Conservation (phyloP, 2,888 invertebrate genomes). For the Helleia helle region DNA sequence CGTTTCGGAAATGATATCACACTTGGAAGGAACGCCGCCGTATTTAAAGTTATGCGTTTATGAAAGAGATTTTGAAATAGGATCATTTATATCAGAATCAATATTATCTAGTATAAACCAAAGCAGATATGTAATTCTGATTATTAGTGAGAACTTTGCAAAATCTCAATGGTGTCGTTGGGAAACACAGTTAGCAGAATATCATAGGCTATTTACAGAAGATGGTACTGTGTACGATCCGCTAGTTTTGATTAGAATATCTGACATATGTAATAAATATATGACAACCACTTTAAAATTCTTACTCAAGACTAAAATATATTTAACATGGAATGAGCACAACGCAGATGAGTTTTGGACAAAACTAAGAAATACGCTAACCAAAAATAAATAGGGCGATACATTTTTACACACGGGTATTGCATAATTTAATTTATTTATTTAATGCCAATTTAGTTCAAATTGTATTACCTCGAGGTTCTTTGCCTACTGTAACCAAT, state of each 20-base stretch:
- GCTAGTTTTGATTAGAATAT: slow-evolving; percentile 77
- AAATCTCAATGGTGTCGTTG: slow-evolving; percentile 82
- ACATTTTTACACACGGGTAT: too few relatives aligned
- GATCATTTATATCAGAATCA: slow-evolving; percentile 77
- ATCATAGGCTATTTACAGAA: slow-evolving; percentile 75
- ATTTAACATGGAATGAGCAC: slow-evolving; percentile 76
- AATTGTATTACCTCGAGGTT: too few relatives aligned
- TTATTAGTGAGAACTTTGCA: slow-evolving; percentile 79
- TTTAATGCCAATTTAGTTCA: too few relatives aligned
- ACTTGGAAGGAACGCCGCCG: slow-evolving; percentile 75
- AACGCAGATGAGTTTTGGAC: slow-evolving; percentile 55
- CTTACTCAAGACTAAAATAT: slow-evolving; percentile 77
- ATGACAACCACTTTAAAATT: slow-evolving; percentile 75
- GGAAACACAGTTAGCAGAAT: slow-evolving; percentile 80
- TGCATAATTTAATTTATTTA: too few relatives aligned
- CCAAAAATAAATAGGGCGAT: slow-evolving; percentile 22
- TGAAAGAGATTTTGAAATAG: slow-evolving; percentile 79
- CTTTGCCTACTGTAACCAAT: too few relatives aligned
- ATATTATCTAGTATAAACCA: slow-evolving; percentile 77
- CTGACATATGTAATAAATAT: slow-evolving; percentile 68
- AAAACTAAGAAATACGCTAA: slow-evolving; percentile 45
- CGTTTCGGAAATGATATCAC: slow-evolving; percentile 73
- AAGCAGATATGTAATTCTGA: slow-evolving; percentile 77
- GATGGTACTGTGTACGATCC: slow-evolving; percentile 72
- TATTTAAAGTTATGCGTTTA: slow-evolving; percentile 78